A percentile compares a stretch with the other conserved stretches of the same genome.
These are phyloP conservation scores for Drosophila erecta DNA, from an alignment of 1,140 invertebrate genomes.

Conservation along the genomic window DNA sequence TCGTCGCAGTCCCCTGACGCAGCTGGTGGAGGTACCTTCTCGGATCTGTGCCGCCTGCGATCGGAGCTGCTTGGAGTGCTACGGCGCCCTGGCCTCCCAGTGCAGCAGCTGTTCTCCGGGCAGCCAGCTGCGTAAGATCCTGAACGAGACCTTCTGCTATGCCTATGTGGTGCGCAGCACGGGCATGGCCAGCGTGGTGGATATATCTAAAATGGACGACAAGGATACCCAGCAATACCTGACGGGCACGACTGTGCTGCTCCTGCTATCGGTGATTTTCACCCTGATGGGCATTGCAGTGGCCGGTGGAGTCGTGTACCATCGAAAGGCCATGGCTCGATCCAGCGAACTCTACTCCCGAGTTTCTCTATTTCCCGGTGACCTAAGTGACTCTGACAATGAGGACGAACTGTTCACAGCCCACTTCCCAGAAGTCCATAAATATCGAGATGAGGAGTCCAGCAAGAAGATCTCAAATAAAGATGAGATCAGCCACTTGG, in stretches of 20 bases:
- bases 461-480: conserved; percentile 2
- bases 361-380: conserved; percentile 58
- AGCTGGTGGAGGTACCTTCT: conserved; percentile 26
- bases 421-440: conserved; percentile 8
- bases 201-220: conserved; percentile 27
- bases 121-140: conserved; percentile 66
- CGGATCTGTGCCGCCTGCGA: conserved; percentile 61
- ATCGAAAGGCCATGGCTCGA: conserved; percentile 15
- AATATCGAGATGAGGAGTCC: conserved; percentile 51
- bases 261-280: conserved; percentile 42
- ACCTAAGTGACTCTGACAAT: conserved; percentile 58
- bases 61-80: conserved; percentile 61
- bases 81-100: conserved; percentile 59
- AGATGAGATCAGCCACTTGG: conserved; percentile 9
- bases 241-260: conserved; percentile 38
- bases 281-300: conserved; percentile 46
- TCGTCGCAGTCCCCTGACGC: conserved; percentile 27
- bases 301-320: conserved; percentile 47
- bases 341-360: conserved; percentile 53
- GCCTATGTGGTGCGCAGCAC: conserved; percentile 75
- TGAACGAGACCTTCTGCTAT: conserved; percentile 71
- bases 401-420: conserved; percentile 56
- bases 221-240: conserved; percentile 24
- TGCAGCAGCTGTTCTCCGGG: conserved; percentile 71
- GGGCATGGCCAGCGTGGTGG: conserved; percentile 54